A percentile compares a stretch with the other conserved stretches of the same genome.
phyloP scores from a whole-genome alignment of 2,797 vertebrate species.

The Fringilla coelebs region DNA sequence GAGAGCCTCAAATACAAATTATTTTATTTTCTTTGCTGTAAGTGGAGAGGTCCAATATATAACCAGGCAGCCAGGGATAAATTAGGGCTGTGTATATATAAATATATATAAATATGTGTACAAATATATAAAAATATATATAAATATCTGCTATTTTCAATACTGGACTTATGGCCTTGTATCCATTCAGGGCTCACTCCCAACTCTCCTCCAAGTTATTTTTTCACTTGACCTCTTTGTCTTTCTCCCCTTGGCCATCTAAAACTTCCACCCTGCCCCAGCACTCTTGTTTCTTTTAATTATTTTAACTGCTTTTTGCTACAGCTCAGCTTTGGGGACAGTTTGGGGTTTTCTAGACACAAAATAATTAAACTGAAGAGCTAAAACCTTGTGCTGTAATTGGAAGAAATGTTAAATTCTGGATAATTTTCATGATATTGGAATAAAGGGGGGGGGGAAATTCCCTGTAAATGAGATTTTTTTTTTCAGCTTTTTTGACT shows the following conservation, averaged over 20 bases:
- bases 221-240: conserved; percentile 7
- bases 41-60: neutral
- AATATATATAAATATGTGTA: neutral
- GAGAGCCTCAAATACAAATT: neutral
- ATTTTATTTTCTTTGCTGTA: neutral
- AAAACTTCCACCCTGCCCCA: neutral
- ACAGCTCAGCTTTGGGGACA: neutral
- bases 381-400: fast-evolving
- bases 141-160: neutral
- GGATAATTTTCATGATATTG: fast-evolving
- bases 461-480: neutral
- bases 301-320: fast-evolving
- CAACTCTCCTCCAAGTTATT: neutral
- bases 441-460: neutral
- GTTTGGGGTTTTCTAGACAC: neutral
- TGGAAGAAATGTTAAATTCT: neutral
- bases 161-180: neutral
- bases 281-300: neutral
- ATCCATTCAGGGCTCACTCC: neutral
- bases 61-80: neutral
- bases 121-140: neutral
- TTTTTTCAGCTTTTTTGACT: neutral
- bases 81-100: neutral
- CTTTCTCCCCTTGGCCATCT: neutral
- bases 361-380: fast-evolving